Conservation (phyloP, 2,888 invertebrate species). For the Cosmopolites sordidus region DNA sequence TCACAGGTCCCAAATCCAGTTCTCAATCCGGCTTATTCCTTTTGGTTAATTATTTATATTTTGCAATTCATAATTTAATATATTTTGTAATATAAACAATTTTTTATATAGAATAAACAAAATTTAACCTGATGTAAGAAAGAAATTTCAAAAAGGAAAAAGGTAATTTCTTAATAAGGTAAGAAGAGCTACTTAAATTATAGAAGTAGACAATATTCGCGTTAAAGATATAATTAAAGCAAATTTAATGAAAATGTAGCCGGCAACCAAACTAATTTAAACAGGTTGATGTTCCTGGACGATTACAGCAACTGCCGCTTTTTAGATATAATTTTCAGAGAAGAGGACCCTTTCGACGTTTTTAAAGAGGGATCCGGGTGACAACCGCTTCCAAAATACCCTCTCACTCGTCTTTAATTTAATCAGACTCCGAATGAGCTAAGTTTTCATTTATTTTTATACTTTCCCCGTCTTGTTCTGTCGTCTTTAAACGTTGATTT, state of each 20-base stretch:
- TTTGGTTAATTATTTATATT: too few relatives aligned
- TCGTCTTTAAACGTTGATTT: conserved; percentile 32
- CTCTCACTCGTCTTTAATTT: conserved; percentile 36
- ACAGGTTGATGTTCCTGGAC: conserved; percentile 31
- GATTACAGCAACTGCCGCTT: conserved; percentile 30
- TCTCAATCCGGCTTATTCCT: too few relatives aligned
- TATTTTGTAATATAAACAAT: too few relatives aligned
- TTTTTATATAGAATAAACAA: too few relatives aligned
- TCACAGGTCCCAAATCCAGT: too few relatives aligned
- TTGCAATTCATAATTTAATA: too few relatives aligned
- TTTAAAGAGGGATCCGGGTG: conserved; percentile 36
- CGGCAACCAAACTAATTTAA: conserved; percentile 33
- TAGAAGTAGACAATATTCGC: conserved; percentile 15
- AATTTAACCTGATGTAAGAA: too few relatives aligned
- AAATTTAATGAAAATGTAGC: conserved; percentile 33
- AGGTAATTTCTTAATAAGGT: conserved; percentile 10
- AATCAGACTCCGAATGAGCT: conserved; percentile 42
- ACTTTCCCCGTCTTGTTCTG: conserved; percentile 40
- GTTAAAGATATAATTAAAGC: conserved; percentile 26
- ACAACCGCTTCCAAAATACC: conserved; percentile 34
- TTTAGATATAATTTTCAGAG: conserved; percentile 35
- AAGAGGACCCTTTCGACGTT: conserved; percentile 36
- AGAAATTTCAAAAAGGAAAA: background rate
- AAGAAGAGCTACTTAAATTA: conserved; percentile 14
- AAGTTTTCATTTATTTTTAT: conserved; percentile 44